Evolutionary conservation across 2,797 vertebrate genomes (phyloP), one percentile per base, ranked within the genome.

Genomic region (Staurois parvus): DNA sequence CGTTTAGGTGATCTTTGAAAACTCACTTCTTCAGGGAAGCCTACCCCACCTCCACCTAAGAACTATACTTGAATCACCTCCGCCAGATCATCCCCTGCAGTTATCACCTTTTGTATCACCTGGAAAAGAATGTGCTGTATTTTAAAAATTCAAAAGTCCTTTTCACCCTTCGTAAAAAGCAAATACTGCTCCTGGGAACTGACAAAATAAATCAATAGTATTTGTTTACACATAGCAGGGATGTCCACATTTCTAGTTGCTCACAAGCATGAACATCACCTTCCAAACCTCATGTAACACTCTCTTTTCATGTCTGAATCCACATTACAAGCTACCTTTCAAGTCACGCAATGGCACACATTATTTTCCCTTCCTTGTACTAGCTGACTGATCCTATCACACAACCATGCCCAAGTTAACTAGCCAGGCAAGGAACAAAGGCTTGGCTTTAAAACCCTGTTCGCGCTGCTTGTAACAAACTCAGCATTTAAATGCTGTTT

Each of bases 291-390:
- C 68, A 28, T 21, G 28, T 21, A 30, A 13, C 11, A 68, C 3
- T 70, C 68, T 19, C 68, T 34, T 34, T 24, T 70, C 68, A 34
- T 19, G 15, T 70, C 30, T 34, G 28, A 17, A 19, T 70, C 68
- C 68, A 70, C 29, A 70, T 34, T 34, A 24, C 32, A 34, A 34
- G 24, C 4, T 21, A 70, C 68, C 68, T 70, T 70, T 70, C 30
- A 70, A 30, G 68, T 70, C 68, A 34, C 30, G 68, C 68, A 70
- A 70, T 70, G 68, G 34, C 29, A 70, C 67, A 29, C 68, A 32
- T 70, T 67, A 30, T 29, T 70, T 70, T 17, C 13, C 66, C 68
- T 70, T 70, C 30, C 68, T 70, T 34, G 68, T 34, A 70, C 68
- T 34, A 24, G 68, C 29, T 34, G 68, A 70, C 68, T 70, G 29